phyloP scores from a whole-genome alignment of 2,113 vertebrate species.

The Taxidea taxus region DNA sequence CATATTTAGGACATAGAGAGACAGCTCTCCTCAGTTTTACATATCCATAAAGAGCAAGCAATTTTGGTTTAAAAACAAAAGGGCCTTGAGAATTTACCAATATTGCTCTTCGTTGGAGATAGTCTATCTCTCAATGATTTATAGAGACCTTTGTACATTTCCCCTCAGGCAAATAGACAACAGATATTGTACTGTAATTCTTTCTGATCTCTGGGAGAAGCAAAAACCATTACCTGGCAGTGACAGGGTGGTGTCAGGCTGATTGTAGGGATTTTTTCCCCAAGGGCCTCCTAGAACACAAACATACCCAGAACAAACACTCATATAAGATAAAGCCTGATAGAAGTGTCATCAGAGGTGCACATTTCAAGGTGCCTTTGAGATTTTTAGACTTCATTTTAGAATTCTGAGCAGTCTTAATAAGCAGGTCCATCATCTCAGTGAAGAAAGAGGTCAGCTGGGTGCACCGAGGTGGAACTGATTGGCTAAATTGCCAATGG shows the following conservation, averaged over 20 bases:
- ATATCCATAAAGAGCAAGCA: not conserved
- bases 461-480: not conserved
- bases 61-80: not conserved
- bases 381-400: not conserved
- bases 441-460: slow-evolving; percentile 59
- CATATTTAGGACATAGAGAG: not conserved
- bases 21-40: not conserved
- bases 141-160: not conserved
- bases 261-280: not conserved
- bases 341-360: not conserved
- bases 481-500: slow-evolving; percentile 58
- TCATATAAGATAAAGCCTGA: not conserved
- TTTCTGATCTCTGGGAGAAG: slow-evolving; percentile 11
- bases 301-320: not conserved
- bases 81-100: not conserved
- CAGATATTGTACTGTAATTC: not conserved
- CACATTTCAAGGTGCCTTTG: slow-evolving; percentile 60
- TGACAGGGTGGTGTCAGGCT: not conserved
- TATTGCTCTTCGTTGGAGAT: not conserved
- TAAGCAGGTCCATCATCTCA: slow-evolving; percentile 7
- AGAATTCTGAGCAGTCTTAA: slow-evolving; percentile 31
- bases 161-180: not conserved
- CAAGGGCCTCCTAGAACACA: not conserved
- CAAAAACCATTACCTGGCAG: not conserved
- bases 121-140: not conserved